A percentile compares a stretch with the other conserved stretches of the same genome.
Evolutionary conservation across 1,140 invertebrate genomes (phyloP).

Genomic region (Hylyphantes graminicola): DNA sequence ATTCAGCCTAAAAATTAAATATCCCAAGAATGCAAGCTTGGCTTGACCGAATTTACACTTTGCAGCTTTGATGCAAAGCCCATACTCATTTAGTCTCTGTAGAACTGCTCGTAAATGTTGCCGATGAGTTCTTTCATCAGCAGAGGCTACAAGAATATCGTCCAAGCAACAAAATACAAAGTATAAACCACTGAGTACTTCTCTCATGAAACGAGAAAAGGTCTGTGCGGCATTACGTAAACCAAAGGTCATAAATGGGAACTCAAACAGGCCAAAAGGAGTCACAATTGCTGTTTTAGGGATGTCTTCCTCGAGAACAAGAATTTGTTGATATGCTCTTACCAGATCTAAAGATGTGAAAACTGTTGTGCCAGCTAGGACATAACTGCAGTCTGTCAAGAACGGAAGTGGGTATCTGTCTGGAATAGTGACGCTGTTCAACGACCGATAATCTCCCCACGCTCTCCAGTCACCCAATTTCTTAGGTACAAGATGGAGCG

Average conservation of each 20-base stretch:
- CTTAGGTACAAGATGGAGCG: not conserved
- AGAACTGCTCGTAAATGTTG: conserved; percentile 67
- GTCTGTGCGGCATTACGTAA: too few species aligned
- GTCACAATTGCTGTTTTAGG: too few species aligned
- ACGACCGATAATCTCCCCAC: not conserved
- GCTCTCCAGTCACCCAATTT: not conserved
- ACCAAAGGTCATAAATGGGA: too few species aligned
- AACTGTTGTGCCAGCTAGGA: too few species aligned
- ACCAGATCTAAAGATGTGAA: too few species aligned
- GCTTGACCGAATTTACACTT: conserved; percentile 55
- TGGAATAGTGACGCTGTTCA: not conserved
- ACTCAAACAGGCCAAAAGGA: too few species aligned
- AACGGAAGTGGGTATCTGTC: too few species aligned
- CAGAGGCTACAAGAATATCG: conserved; percentile 68
- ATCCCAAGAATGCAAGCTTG: conserved; percentile 44
- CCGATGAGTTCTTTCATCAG: conserved; percentile 65
- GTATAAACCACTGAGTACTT: too few species aligned
- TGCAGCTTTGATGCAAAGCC: conserved; percentile 64
- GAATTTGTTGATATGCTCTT: too few species aligned
- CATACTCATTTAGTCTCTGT: conserved; percentile 63
- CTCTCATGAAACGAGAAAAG: too few species aligned
- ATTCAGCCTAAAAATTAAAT: conserved; percentile 6
- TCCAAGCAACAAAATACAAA: conserved; percentile 16
- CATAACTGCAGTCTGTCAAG: too few species aligned
- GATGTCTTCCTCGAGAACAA: too few species aligned